phyloP scores from a whole-genome alignment of 2,113 vertebrate genomes.

The Syngnathoides biaculeatus region DNA sequence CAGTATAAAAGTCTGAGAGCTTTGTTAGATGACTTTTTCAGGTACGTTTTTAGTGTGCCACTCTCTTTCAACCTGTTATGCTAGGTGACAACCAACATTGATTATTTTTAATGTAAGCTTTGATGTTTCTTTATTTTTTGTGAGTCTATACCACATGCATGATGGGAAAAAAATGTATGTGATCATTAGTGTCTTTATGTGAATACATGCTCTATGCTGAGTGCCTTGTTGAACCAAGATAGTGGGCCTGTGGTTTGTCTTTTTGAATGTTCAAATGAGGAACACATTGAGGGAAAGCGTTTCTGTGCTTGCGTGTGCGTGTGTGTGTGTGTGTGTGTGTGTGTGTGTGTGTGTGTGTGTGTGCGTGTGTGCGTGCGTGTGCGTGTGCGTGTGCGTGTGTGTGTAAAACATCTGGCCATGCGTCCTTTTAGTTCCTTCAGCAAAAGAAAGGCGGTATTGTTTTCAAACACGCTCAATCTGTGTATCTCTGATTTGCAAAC shows the following conservation, averaged over 20 bases:
- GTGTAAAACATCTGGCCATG: slow-evolving; percentile 68
- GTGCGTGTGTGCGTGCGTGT: slow-evolving; percentile 20
- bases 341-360: slow-evolving; percentile 8
- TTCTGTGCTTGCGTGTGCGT: slow-evolving; percentile 17
- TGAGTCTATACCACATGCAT: not conserved
- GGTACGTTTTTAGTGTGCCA: not conserved
- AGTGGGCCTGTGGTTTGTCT: slow-evolving; percentile 64
- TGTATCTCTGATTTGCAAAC: slow-evolving; percentile 29
- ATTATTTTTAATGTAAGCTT: not conserved
- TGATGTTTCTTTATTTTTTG: not conserved
- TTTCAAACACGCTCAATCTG: slow-evolving; percentile 34
- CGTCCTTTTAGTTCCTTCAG: slow-evolving; percentile 51
- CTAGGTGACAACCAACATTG: not conserved
- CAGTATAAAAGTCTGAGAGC: not conserved
- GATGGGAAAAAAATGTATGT: slow-evolving; percentile 2
- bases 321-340: slow-evolving; percentile 25
- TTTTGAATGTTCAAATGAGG: slow-evolving; percentile 64
- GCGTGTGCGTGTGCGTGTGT: slow-evolving; percentile 24
- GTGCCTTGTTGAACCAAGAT: slow-evolving; percentile 45
- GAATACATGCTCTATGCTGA: slow-evolving; percentile 7
- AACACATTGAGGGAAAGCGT: slow-evolving; percentile 62
- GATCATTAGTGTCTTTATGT: slow-evolving; percentile 20
- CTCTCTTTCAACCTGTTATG: too few relatives aligned
- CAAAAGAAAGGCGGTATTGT: slow-evolving; percentile 74
- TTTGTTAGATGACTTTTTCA: not conserved